phyloP scores from a whole-genome alignment of 2,888 invertebrate species.

The Tipula lateralis region DNA sequence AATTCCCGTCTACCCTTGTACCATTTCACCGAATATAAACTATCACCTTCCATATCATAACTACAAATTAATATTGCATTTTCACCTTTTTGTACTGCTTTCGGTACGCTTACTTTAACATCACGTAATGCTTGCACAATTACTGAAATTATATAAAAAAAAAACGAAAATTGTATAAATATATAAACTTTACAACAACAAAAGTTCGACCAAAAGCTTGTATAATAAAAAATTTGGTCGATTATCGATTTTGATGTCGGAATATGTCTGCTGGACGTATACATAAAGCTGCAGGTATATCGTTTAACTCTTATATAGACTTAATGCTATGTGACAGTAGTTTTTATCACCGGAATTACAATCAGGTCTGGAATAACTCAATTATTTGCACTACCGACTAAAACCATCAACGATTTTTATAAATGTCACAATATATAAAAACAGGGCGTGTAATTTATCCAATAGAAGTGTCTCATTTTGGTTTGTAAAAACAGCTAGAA shows the following conservation, averaged over 20 bases:
- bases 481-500: no score
- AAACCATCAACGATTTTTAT: no score
- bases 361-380: no score
- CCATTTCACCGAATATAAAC: conserved; percentile 87
- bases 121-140: conserved; percentile 52
- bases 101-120: conserved; percentile 63
- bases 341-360: no score
- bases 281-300: no score
- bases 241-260: not conserved
- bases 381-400: no score
- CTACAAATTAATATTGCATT: conserved; percentile 65
- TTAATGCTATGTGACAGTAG: no score
- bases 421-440: no score
- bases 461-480: no score
- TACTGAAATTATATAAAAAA: conserved; percentile 41
- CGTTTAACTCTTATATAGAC: no score
- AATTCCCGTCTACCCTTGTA: conserved; percentile 78
- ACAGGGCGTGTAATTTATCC: no score
- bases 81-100: conserved; percentile 62
- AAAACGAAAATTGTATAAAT: conserved; percentile 12
- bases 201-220: not conserved
- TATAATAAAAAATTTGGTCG: not conserved
- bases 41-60: conserved; percentile 73
- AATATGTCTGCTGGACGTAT: not conserved
- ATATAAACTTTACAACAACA: not conserved